A percentile compares a stretch with the other conserved stretches of the same genome.
phyloP scores from a whole-genome alignment of 2,888 invertebrate species.

The Iselma pallidipennis region DNA sequence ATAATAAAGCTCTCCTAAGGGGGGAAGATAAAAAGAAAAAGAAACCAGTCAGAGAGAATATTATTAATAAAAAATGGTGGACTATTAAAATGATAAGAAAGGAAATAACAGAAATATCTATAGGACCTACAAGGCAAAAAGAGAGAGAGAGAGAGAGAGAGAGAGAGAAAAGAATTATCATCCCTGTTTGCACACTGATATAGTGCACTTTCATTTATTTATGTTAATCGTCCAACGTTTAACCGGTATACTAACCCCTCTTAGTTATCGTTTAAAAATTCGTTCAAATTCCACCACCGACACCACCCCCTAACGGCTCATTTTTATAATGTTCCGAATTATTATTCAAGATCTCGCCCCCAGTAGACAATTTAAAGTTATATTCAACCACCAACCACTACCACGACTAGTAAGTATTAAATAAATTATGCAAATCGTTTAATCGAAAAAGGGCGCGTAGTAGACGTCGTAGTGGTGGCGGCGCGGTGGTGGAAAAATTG shows the following conservation, averaged over 20 bases:
- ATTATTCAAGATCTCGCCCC: neutral
- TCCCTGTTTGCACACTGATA: conserved; percentile 22
- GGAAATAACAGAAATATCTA: neutral
- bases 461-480: neutral
- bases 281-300: too few species aligned
- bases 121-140: neutral
- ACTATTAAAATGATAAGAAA: neutral
- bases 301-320: neutral
- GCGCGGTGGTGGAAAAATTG: neutral
- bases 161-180: neutral
- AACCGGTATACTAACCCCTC: conserved; percentile 1
- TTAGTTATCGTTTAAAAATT: too few species aligned
- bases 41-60: too few species aligned
- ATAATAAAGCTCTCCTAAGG: too few species aligned
- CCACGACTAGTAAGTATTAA: too few species aligned
- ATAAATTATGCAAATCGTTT: conserved; percentile 6
- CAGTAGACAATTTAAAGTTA: neutral
- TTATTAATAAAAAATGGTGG: too few species aligned
- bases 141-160: neutral
- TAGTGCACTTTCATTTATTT: conserved; percentile 55
- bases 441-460: conserved; percentile 6
- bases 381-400: neutral
- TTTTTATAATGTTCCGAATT: neutral
- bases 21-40: too few species aligned
- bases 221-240: conserved; percentile 50